These are phyloP conservation scores for Danio choprae DNA, from an alignment of 2,797 vertebrate species.

Conservation along the genomic window DNA sequence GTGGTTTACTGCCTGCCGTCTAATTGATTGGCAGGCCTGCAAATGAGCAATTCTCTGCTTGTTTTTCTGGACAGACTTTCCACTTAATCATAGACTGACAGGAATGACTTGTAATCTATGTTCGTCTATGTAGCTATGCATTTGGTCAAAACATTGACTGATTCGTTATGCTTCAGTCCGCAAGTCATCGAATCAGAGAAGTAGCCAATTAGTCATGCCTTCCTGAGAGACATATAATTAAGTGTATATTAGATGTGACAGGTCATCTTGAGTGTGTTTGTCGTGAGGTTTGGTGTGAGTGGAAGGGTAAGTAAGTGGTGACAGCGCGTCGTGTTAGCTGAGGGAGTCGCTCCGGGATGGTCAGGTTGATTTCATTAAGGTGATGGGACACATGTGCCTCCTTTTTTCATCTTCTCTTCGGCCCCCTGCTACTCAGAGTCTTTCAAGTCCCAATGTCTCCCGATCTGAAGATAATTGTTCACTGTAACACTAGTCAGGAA, in stretches of 20 bases:
- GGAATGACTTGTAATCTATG: background rate
- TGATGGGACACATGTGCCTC: constrained; percentile 81
- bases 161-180: constrained; percentile 20
- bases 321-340: constrained; percentile 47
- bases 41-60: constrained; percentile 45
- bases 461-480: constrained; percentile 91
- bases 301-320: constrained; percentile 43
- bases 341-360: constrained; percentile 65
- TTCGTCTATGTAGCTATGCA: background rate
- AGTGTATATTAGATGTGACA: constrained; percentile 37
- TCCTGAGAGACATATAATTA: constrained; percentile 14
- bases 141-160: constrained; percentile 12
- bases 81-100: constrained; percentile 2
- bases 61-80: constrained; percentile 10
- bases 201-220: constrained; percentile 25
- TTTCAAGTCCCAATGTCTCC: constrained; percentile 88
- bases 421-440: constrained; percentile 80
- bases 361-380: constrained; percentile 84
- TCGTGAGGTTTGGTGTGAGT: constrained; percentile 27
- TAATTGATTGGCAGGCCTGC: constrained; percentile 61
- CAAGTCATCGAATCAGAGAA: constrained; percentile 9
- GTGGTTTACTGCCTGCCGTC: constrained; percentile 46
- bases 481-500: constrained; percentile 91
- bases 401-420: constrained; percentile 81
- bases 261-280: constrained; percentile 31